These are phyloP conservation scores for Drosophila bocqueti DNA, from an alignment of 1,140 invertebrate genomes.

Conservation along the genomic window DNA sequence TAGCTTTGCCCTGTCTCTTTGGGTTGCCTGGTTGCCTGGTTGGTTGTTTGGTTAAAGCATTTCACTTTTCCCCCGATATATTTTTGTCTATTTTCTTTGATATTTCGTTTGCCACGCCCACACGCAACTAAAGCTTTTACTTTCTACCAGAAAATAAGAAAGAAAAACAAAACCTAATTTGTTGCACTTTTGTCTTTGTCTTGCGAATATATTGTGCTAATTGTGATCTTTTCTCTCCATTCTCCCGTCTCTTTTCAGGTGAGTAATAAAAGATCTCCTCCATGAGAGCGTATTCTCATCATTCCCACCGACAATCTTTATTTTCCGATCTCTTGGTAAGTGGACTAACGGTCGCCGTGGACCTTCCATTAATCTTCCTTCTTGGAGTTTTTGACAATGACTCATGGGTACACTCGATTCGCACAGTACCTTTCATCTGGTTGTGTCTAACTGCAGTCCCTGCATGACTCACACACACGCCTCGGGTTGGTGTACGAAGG, in stretches of 20 bases:
- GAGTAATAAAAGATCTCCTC: constrained; percentile 20
- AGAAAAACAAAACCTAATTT: constrained; percentile 14
- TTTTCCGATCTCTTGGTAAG: constrained; percentile 36
- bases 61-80: constrained; percentile 23
- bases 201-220: constrained; percentile 33
- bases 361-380: constrained; percentile 46
- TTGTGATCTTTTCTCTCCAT: constrained; percentile 18
- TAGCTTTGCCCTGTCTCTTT: constrained; percentile 32
- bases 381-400: constrained; percentile 25
- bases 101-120: constrained; percentile 43
- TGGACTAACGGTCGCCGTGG: constrained; percentile 40
- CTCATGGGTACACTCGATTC: constrained; percentile 36
- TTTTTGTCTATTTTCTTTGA: constrained; percentile 24
- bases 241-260: constrained; percentile 32
- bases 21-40: constrained; percentile 5
- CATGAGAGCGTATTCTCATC: not conserved
- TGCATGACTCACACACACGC: constrained; percentile 32
- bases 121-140: constrained; percentile 17
- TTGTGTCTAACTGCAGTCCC: constrained; percentile 45
- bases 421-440: constrained; percentile 28
- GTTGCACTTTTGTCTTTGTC: constrained; percentile 8
- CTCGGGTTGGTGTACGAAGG: not conserved
- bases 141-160: constrained; percentile 3
- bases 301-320: constrained; percentile 19
- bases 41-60: constrained; percentile 19